phyloP scores from a whole-genome alignment of 1,140 invertebrate species.

The Harpegnathos saltator region DNA sequence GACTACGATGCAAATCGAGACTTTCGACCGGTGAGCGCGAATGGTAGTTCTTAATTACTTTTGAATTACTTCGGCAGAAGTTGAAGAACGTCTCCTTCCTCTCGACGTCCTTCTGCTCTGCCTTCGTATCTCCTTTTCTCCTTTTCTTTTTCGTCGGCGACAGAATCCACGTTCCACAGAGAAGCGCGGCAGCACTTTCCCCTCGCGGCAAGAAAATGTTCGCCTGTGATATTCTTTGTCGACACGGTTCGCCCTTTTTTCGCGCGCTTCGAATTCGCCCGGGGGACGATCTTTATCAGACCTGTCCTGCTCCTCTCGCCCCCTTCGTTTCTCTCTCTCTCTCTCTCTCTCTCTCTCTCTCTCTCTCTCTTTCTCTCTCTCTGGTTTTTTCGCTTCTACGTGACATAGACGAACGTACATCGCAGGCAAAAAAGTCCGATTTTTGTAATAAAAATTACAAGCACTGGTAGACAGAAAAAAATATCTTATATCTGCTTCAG shows the following conservation, averaged over 20 bases:
- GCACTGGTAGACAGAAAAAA: neutral
- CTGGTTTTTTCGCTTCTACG: too few relatives aligned
- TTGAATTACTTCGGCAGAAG: slow-evolving; percentile 15
- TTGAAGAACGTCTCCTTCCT: neutral
- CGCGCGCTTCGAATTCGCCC: slow-evolving; percentile 27
- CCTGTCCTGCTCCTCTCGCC: neutral
- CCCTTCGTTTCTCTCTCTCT: neutral
- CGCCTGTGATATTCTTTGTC: slow-evolving; percentile 36
- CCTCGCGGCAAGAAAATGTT: slow-evolving; percentile 30
- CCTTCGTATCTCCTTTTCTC: neutral
- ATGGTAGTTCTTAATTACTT: slow-evolving; percentile 17
- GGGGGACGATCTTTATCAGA: slow-evolving; percentile 20
- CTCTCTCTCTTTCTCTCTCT: neutral
- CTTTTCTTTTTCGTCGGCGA: neutral
- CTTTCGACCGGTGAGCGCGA: too few relatives aligned
- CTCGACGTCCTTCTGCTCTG: neutral
- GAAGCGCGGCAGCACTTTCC: slow-evolving; percentile 10
- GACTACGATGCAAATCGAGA: neutral
- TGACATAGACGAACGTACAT: neutral
- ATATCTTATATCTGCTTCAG: neutral
- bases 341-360: neutral
- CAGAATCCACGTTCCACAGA: slow-evolving; percentile 14
- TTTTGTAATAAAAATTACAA: slow-evolving; percentile 20
- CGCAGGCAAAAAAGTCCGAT: neutral
- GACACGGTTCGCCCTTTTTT: slow-evolving; percentile 32